Evolutionary conservation across 2,797 vertebrate genomes (phyloP).

Genomic region (Setipinna tenuifilis): DNA sequence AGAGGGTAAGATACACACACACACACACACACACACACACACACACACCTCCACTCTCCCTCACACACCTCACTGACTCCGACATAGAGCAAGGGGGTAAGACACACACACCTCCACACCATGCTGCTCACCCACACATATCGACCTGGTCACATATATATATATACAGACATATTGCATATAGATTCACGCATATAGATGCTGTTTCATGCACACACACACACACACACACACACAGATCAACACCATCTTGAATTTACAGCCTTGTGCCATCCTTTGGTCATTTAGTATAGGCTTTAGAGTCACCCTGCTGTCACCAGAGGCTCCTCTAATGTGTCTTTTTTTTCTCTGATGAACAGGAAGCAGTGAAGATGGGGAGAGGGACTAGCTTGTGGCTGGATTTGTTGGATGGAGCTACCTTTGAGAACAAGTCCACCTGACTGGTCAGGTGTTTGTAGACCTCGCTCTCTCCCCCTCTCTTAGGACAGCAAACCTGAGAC

Average conservation of each 20-base stretch:
- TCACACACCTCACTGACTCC: too few species aligned
- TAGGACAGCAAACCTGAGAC: neutral
- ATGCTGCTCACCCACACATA: too few species aligned
- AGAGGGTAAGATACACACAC: too few species aligned
- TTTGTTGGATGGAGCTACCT: neutral
- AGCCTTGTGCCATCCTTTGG: neutral
- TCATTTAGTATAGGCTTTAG: neutral
- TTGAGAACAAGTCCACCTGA: conserved; percentile 26
- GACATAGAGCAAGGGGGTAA: too few species aligned
- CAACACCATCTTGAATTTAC: too few species aligned
- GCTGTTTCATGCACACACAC: neutral
- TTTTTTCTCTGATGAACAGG: conserved; percentile 69
- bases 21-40: too few species aligned
- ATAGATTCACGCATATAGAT: too few species aligned
- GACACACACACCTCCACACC: too few species aligned
- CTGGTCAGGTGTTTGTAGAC: conserved; percentile 48
- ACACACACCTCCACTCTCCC: too few species aligned
- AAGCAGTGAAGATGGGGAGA: conserved; percentile 98
- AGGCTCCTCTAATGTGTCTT: conserved; percentile 26
- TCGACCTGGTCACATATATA: too few species aligned
- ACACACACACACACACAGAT: too few species aligned
- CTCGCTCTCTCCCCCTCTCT: neutral
- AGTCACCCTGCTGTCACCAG: neutral
- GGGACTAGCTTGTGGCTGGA: conserved; percentile 79
- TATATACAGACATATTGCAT: too few species aligned